Conservation (phyloP, 2,888 invertebrate genomes). For the Quadroppia sp. region DNA sequence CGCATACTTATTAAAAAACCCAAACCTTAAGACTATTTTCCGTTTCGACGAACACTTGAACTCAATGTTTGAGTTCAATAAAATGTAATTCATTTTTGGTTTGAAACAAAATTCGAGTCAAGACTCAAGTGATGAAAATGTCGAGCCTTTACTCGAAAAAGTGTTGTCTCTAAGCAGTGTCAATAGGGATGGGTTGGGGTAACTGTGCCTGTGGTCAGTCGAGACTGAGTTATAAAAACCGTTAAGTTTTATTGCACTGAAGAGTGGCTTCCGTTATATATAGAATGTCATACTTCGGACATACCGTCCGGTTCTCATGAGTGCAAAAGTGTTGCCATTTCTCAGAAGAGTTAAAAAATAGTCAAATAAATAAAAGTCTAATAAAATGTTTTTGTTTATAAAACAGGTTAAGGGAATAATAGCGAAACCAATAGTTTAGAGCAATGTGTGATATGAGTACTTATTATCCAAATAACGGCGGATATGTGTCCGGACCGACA, state of each 20-base stretch:
- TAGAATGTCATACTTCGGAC: neutral
- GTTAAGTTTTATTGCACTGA: conserved; percentile 36
- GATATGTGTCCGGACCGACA: conserved; percentile 18
- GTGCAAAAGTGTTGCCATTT: conserved; percentile 28
- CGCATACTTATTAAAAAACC: neutral
- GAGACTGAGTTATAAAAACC: conserved; percentile 37
- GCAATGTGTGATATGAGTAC: conserved; percentile 42
- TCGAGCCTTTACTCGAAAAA: neutral
- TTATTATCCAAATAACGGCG: conserved; percentile 37
- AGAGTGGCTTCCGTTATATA: conserved; percentile 35
- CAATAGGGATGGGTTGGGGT: neutral
- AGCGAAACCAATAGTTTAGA: neutral
- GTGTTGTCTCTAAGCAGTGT: neutral
- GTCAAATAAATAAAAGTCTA: conserved; percentile 27
- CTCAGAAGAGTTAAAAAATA: conserved; percentile 25
- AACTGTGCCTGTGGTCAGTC: conserved; percentile 28
- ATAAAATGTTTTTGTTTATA: conserved; percentile 19
- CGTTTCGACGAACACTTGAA: neutral
- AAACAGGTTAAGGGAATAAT: conserved; percentile 25
- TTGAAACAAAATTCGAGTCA: neutral
- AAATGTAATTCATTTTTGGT: neutral
- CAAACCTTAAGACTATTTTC: neutral
- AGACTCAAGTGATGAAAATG: neutral
- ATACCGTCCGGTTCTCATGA: neutral
- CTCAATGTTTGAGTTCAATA: neutral